These are phyloP conservation scores for Lamellibrachia luymesi DNA, from an alignment of 1,140 invertebrate species.

Conservation along the genomic window DNA sequence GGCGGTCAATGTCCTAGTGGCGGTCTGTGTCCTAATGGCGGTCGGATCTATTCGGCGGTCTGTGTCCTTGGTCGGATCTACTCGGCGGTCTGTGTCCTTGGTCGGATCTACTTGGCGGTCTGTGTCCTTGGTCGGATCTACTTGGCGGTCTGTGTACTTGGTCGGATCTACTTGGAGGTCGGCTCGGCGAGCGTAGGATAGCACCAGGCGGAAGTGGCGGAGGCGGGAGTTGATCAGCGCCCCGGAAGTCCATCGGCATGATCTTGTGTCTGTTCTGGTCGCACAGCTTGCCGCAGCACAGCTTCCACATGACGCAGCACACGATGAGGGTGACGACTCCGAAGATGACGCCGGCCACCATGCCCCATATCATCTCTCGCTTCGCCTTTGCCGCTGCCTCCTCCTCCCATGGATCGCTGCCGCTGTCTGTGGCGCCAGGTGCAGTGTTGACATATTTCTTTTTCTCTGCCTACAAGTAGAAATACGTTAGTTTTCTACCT, in stretches of 20 bases:
- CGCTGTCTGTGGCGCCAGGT: neutral
- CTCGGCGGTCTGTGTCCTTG: neutral
- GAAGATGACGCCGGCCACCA: neutral
- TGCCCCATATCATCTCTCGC: neutral
- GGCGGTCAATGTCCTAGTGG: neutral
- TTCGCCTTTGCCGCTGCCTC: neutral
- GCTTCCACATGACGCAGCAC: slow-evolving; percentile 7
- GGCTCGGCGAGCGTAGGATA: too few species aligned
- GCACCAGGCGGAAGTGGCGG: too few species aligned
- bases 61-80: neutral
- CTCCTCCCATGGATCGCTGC: neutral
- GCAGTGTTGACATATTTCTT: neutral
- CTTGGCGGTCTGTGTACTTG: neutral
- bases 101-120: neutral
- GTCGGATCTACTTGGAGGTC: neutral
- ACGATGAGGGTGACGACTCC: slow-evolving; percentile 2
- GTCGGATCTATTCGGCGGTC: neutral
- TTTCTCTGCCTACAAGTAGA: neutral
- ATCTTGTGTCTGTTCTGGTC: neutral
- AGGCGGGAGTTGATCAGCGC: neutral
- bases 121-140: neutral
- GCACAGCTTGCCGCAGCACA: slow-evolving; percentile 11
- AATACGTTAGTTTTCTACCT: neutral
- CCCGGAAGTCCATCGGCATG: slow-evolving; percentile 13
- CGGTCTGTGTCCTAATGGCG: neutral